Evolutionary conservation across 2,888 invertebrate genomes (phyloP).

Genomic region (Lamproptera curius): DNA sequence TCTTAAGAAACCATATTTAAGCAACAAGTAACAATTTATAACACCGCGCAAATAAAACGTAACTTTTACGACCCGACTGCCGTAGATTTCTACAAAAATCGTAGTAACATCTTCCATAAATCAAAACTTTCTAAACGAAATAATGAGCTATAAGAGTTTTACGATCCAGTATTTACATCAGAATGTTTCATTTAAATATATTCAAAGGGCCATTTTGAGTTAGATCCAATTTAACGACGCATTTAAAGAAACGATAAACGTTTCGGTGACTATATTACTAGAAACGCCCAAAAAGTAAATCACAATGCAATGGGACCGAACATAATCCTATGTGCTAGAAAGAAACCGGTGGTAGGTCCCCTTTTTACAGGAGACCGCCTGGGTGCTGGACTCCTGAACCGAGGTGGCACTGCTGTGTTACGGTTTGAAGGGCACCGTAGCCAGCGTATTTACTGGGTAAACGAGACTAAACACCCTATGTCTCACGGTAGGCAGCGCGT

Average conservation of each 20-base stretch:
- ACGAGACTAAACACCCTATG: no score
- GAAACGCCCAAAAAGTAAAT: conserved; percentile 5
- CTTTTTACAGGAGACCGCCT: no score
- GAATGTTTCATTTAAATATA: conserved; percentile 15
- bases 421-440: no score
- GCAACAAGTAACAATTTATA: no score
- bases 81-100: not conserved
- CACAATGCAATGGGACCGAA: conserved; percentile 8
- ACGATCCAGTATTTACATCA: conserved; percentile 7
- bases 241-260: conserved; percentile 14
- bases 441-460: no score
- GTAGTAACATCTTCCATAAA: not conserved
- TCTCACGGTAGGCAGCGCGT: no score
- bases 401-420: no score
- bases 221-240: conserved; percentile 12
- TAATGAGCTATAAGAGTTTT: not conserved
- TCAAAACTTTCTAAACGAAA: not conserved
- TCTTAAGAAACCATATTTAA: no score
- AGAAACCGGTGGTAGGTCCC: no score
- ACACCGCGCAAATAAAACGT: no score
- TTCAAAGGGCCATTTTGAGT: conserved; percentile 4
- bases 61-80: not conserved
- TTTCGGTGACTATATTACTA: not conserved
- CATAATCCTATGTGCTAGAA: no score
- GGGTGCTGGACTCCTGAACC: no score